These are phyloP conservation scores for Leptinotarsa tumamoca DNA, from an alignment of 2,888 invertebrate genomes.

Conservation along the genomic window DNA sequence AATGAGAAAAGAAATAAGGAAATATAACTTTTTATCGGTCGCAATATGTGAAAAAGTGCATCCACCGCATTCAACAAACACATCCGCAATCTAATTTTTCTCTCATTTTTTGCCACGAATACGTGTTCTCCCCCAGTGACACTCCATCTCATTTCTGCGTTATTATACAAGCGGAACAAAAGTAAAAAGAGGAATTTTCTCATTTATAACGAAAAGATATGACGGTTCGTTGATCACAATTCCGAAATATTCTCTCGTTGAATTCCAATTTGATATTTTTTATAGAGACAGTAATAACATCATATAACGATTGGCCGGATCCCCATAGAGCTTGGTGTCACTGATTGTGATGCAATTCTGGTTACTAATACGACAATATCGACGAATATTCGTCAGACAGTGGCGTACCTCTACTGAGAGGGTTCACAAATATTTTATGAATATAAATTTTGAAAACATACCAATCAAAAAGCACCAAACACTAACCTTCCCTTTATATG, in stretches of 20 bases:
- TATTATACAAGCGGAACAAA: constrained; percentile 27
- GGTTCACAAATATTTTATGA: not conserved
- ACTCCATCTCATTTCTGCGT: constrained; percentile 22
- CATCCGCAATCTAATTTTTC: not conserved
- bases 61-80: not conserved
- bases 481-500: too few species aligned
- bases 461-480: too few species aligned
- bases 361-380: constrained; percentile 51
- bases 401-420: constrained; percentile 22
- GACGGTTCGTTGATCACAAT: constrained; percentile 47
- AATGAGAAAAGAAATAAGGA: too few species aligned
- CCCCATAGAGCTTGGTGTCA: constrained; percentile 49
- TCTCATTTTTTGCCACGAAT: constrained; percentile 10
- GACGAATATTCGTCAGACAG: constrained; percentile 34
- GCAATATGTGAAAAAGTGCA: not conserved
- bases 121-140: constrained; percentile 15
- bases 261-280: constrained; percentile 51
- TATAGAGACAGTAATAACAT: constrained; percentile 54
- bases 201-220: constrained; percentile 45
- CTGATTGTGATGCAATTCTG: constrained; percentile 55
- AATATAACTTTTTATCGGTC: too few species aligned
- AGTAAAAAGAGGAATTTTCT: constrained; percentile 41
- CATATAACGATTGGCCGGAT: constrained; percentile 55
- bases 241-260: constrained; percentile 45
- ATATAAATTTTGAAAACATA: too few species aligned